Evolutionary conservation across 2,888 invertebrate species (phyloP).

Genomic region (Rhamphomyia laevipes): DNA sequence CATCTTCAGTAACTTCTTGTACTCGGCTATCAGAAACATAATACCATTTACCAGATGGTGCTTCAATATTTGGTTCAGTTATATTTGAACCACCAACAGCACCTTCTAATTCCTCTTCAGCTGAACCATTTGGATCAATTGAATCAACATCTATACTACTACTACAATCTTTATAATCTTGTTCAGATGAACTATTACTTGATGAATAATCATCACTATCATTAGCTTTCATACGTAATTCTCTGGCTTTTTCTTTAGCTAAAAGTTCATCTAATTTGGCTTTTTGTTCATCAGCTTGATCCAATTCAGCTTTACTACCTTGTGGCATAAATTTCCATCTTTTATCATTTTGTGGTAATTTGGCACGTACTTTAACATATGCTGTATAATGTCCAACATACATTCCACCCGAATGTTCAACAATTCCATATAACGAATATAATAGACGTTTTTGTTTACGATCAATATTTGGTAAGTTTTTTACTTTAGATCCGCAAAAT

Average conservation of each 20-base stretch:
- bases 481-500: conserved; percentile 63
- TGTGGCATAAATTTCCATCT: conserved; percentile 63
- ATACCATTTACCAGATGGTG: conserved; percentile 77
- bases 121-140: neutral
- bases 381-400: conserved; percentile 82
- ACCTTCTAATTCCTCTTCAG: conserved; percentile 23
- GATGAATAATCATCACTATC: conserved; percentile 45
- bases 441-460: conserved; percentile 56
- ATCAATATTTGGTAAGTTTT: conserved; percentile 47
- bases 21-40: conserved; percentile 87
- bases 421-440: conserved; percentile 89
- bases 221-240: conserved; percentile 30
- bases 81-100: conserved; percentile 31
- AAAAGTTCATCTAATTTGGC: conserved; percentile 35
- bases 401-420: conserved; percentile 87
- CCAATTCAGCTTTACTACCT: conserved; percentile 43
- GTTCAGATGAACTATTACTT: conserved; percentile 42
- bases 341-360: conserved; percentile 48
- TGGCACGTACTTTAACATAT: conserved; percentile 77
- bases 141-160: neutral
- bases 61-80: conserved; percentile 28
- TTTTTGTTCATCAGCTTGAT: conserved; percentile 40
- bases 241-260: conserved; percentile 31
- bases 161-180: conserved; percentile 13
- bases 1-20: conserved; percentile 63